Evolutionary conservation across 2,888 invertebrate species (phyloP).

Genomic region (Cheiracanthium punctorium): DNA sequence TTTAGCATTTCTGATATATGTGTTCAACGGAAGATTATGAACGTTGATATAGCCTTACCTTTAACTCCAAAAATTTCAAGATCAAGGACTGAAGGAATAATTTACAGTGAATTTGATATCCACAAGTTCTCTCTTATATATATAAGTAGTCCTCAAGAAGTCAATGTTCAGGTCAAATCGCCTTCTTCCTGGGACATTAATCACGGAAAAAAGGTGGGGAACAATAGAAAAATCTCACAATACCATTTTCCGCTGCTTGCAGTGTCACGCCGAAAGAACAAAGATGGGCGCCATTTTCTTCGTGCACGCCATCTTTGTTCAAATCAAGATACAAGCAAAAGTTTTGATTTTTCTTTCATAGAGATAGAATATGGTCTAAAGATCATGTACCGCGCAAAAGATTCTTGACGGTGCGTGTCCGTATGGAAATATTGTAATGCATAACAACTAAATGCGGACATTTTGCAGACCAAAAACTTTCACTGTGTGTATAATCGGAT

Average conservation of each 20-base stretch:
- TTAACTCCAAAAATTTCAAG: neutral
- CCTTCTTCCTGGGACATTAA: slow-evolving; percentile 41
- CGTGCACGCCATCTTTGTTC: slow-evolving; percentile 40
- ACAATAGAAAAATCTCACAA: slow-evolving; percentile 22
- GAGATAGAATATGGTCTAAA: neutral
- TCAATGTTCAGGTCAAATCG: slow-evolving; percentile 55
- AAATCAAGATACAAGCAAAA: slow-evolving; percentile 8
- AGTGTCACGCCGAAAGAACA: slow-evolving; percentile 10
- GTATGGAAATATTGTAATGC: neutral
- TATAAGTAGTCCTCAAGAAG: slow-evolving; percentile 27
- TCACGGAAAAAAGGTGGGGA: neutral
- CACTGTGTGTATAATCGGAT: neutral
- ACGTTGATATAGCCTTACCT: slow-evolving; percentile 13
- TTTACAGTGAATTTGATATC: slow-evolving; percentile 6
- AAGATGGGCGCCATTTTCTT: slow-evolving; percentile 3
- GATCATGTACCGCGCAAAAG: neutral
- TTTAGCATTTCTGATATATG: too few species aligned
- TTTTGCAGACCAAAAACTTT: neutral
- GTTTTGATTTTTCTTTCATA: slow-evolving; percentile 2
- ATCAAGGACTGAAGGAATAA: neutral
- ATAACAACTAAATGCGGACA: neutral
- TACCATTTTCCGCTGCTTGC: neutral
- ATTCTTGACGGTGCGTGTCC: neutral
- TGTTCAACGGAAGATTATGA: too few species aligned
- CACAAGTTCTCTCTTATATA: neutral